Percentiles rank a stretch among this genome's conserved stretches.
phyloP scores from a whole-genome alignment of 2,797 vertebrate species.

The Australoheros facetus region DNA sequence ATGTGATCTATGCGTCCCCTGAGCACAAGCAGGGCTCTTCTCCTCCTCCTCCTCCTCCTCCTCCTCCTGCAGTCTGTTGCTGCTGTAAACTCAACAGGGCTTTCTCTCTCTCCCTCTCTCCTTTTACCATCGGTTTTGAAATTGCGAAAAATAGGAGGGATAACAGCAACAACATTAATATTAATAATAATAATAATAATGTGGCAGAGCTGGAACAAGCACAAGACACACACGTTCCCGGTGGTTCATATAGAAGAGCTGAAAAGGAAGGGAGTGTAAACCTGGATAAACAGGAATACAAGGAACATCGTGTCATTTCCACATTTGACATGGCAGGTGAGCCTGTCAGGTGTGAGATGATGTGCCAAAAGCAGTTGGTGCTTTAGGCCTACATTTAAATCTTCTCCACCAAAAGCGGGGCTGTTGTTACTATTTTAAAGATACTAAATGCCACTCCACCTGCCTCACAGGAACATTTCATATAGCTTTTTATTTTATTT shows the following conservation, averaged over 20 bases:
- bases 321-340: background rate
- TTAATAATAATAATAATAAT: no score
- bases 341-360: background rate
- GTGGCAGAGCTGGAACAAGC: constrained; percentile 24
- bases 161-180: no score
- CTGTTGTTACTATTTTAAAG: background rate
- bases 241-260: constrained; percentile 5
- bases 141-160: no score
- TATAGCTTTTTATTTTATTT: no score
- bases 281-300: constrained; percentile 29
- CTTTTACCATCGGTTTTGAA: background rate
- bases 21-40: constrained; percentile 38
- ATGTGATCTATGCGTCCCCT: constrained; percentile 75
- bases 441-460: background rate
- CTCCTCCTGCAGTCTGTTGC: background rate
- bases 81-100: background rate
- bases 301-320: background rate
- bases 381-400: background rate
- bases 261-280: constrained; percentile 8
- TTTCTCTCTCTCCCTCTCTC: background rate
- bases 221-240: background rate
- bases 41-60: constrained; percentile 27
- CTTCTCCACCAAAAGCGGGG: background rate
- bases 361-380: background rate
- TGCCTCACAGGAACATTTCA: background rate